A percentile compares a stretch with the other conserved stretches of the same genome.
phyloP scores from a whole-genome alignment of 2,113 vertebrate genomes.

The Lathamus discolor region DNA sequence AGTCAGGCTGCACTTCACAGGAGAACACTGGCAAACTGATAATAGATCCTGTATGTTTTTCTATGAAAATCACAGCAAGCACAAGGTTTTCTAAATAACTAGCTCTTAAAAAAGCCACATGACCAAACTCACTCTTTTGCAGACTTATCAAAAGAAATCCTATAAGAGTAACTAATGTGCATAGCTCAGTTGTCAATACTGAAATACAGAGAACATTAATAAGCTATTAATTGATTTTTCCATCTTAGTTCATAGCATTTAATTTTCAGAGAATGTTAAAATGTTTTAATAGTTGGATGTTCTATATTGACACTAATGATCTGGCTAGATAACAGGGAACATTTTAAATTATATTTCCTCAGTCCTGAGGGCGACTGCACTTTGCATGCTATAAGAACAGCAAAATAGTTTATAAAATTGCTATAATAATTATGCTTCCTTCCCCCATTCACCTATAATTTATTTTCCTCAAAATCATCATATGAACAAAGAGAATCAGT shows the following conservation, averaged over 20 bases:
- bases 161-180: not conserved
- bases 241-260: slow-evolving; percentile 64
- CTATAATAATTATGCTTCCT: not conserved
- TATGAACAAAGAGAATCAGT: not conserved
- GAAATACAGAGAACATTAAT: slow-evolving; percentile 71
- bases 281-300: slow-evolving; percentile 63
- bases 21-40: not conserved
- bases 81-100: slow-evolving; percentile 46
- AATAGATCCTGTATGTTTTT: not conserved
- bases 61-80: not conserved
- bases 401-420: not conserved
- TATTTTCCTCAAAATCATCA: not conserved
- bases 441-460: not conserved
- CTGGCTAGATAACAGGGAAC: slow-evolving; percentile 52
- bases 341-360: slow-evolving; percentile 20
- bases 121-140: not conserved
- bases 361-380: not conserved
- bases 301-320: slow-evolving; percentile 64
- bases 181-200: slow-evolving; percentile 46
- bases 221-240: slow-evolving; percentile 79
- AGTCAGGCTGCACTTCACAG: not conserved
- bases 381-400: not conserved
- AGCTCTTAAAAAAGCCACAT: not conserved
- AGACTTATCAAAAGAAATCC: slow-evolving; percentile 6
- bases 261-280: slow-evolving; percentile 68